Evolutionary conservation across 2,888 invertebrate species (phyloP).

Genomic region (Caprella mutica): DNA sequence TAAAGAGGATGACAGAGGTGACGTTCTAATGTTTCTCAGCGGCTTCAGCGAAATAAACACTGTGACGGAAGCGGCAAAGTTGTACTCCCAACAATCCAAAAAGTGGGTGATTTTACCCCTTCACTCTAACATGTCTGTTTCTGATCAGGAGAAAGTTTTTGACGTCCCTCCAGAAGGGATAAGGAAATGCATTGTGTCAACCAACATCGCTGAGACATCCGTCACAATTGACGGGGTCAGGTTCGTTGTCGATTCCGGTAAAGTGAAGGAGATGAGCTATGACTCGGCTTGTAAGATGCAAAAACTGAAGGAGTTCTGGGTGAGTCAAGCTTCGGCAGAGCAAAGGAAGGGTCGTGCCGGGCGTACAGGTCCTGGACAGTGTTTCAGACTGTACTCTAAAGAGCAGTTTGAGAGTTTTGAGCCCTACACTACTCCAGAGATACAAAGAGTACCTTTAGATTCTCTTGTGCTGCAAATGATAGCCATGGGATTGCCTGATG

Average conservation of each 20-base stretch:
- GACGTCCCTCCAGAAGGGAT: conserved; percentile 89
- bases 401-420: conserved; percentile 67
- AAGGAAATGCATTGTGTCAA: conserved; percentile 80
- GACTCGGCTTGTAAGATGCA: conserved; percentile 83
- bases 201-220: conserved; percentile 97
- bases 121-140: conserved; percentile 81
- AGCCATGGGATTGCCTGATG: conserved; percentile 81
- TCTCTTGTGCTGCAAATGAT: conserved; percentile 84
- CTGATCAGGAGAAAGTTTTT: conserved; percentile 94
- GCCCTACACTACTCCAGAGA: conserved; percentile 80
- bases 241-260: conserved; percentile 94
- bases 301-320: conserved; percentile 83
- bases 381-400: conserved; percentile 78
- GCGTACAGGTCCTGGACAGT: conserved; percentile 71
- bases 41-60: conserved; percentile 85
- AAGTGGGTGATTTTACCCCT: conserved; percentile 87
- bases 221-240: conserved; percentile 96
- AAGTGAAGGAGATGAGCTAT: conserved; percentile 94
- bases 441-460: conserved; percentile 85
- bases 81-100: conserved; percentile 61
- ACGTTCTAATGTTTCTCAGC: conserved; percentile 86
- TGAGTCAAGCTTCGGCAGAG: conserved; percentile 93
- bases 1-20: conserved; percentile 73
- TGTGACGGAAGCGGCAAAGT: conserved; percentile 70
- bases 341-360: conserved; percentile 86